Conservation (phyloP, 2,113 vertebrate genomes). For the Megalops atlanticus region DNA sequence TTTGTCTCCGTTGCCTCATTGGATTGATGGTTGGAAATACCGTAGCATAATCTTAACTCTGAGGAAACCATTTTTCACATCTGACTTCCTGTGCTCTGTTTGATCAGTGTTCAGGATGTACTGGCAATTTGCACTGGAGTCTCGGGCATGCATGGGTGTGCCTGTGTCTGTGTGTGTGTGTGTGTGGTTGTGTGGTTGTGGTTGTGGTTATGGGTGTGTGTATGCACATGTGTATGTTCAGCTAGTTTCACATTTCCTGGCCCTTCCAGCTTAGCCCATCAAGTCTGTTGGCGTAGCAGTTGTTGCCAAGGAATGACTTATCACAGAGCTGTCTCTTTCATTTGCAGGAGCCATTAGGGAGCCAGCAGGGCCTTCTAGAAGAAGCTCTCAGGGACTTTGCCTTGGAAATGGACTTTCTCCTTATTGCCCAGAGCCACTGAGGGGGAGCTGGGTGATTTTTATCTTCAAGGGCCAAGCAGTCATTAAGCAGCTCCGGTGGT, state of each 20-base stretch:
- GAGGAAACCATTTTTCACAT: slow-evolving; percentile 65
- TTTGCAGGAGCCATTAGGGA: not conserved
- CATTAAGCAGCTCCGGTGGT: slow-evolving; percentile 32
- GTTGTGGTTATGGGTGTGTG: slow-evolving; percentile 11
- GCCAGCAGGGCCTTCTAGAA: slow-evolving; percentile 12
- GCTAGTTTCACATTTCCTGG: not conserved
- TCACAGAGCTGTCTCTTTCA: slow-evolving; percentile 41
- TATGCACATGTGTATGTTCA: slow-evolving; percentile 6
- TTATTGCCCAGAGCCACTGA: not conserved
- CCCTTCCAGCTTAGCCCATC: slow-evolving; percentile 51
- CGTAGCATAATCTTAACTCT: slow-evolving; percentile 70
- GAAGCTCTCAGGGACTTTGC: slow-evolving; percentile 27
- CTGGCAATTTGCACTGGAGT: slow-evolving; percentile 41
- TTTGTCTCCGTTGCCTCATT: slow-evolving; percentile 55
- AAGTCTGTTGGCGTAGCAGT: slow-evolving; percentile 54
- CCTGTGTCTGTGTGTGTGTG: slow-evolving; percentile 23
- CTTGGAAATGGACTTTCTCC: slow-evolving; percentile 22
- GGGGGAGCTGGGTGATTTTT: slow-evolving; percentile 35
- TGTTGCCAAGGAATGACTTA: slow-evolving; percentile 59
- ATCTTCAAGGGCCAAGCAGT: slow-evolving; percentile 33
- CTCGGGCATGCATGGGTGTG: slow-evolving; percentile 15
- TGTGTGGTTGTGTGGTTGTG: slow-evolving; percentile 43
- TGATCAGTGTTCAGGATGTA: slow-evolving; percentile 58
- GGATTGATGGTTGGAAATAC: slow-evolving; percentile 70
- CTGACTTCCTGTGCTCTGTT: slow-evolving; percentile 56